Conservation (phyloP, 2,888 invertebrate genomes). For the Smittia aterrima region DNA sequence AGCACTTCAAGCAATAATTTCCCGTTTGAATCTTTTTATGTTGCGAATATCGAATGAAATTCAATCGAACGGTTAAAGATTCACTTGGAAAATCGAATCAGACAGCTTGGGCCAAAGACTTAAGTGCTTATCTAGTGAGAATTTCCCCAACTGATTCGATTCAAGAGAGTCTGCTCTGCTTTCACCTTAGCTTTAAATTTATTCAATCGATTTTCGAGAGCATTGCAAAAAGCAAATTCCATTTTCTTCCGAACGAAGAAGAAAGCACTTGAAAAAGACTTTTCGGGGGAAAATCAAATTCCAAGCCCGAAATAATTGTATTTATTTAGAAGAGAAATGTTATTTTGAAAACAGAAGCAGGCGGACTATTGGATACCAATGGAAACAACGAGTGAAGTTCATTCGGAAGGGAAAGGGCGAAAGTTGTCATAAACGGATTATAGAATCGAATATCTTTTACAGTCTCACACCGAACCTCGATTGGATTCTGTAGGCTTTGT, state of each 20-base stretch:
- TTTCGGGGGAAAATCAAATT: background rate
- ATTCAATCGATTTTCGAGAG: background rate
- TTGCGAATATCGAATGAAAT: background rate
- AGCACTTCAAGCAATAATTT: background rate
- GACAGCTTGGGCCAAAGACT: background rate
- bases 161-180: background rate
- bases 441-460: background rate
- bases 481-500: too few relatives aligned
- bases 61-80: background rate
- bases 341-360: background rate
- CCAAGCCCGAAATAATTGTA: slow-evolving; percentile 24
- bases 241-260: background rate
- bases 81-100: background rate
- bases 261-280: background rate
- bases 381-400: too few relatives aligned
- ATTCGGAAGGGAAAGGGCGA: background rate
- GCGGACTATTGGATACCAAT: too few relatives aligned
- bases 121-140: background rate
- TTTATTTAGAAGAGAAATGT: slow-evolving; percentile 24
- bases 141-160: background rate
- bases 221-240: background rate
- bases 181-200: background rate
- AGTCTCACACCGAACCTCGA: background rate
- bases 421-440: background rate
- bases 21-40: background rate